Conservation (phyloP, 2,797 vertebrate genomes). For the Anolis apletophallus region DNA sequence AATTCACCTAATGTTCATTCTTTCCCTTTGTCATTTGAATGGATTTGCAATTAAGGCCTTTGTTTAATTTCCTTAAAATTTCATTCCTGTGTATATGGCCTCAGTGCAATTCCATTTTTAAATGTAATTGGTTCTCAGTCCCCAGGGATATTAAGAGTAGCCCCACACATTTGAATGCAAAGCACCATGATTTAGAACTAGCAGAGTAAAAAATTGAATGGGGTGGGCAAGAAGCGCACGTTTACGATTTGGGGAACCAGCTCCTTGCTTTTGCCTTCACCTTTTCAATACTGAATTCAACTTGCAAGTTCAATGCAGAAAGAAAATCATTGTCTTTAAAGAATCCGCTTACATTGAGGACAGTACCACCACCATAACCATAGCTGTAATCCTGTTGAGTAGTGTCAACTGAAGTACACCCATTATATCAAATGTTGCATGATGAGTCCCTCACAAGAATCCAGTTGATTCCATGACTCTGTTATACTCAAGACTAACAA, state of each 20-base stretch:
- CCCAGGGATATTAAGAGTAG: constrained; percentile 70
- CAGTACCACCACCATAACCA: no score
- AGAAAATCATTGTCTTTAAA: neutral
- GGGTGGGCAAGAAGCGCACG: constrained; percentile 50
- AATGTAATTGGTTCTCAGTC: constrained; percentile 78
- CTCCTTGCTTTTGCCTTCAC: constrained; percentile 38
- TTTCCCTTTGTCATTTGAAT: constrained; percentile 67
- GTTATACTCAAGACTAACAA: no score
- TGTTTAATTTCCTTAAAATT: constrained; percentile 78
- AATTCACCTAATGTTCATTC: constrained; percentile 71
- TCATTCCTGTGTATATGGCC: constrained; percentile 71
- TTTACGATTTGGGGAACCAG: constrained; percentile 39
- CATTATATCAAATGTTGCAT: no score
- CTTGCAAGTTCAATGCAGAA: constrained; percentile 10
- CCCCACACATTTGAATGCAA: constrained; percentile 69
- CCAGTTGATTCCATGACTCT: no score
- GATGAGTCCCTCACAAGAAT: no score
- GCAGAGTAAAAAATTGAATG: constrained; percentile 56
- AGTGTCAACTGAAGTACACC: no score
- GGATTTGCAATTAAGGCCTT: constrained; percentile 75
- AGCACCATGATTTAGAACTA: constrained; percentile 65
- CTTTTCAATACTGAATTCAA: constrained; percentile 7
- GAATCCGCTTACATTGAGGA: neutral
- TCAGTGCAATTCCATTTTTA: constrained; percentile 65
- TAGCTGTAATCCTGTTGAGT: no score